Base-by-base conservation (phyloP, 1,140 invertebrate genomes). In the Sitodiplosis mosellana region DNA sequence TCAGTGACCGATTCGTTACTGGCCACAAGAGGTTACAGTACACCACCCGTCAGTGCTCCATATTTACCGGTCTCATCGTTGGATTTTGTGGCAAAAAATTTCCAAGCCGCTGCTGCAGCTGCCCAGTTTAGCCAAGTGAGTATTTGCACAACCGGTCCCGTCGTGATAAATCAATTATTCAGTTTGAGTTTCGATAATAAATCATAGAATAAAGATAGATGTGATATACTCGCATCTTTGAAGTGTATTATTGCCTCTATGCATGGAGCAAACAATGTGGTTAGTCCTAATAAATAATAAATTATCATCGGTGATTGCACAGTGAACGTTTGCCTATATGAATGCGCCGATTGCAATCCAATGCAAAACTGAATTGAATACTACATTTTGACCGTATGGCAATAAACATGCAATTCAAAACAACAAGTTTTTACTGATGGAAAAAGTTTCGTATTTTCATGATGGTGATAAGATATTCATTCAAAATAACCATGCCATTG, bases 91-190 rank as follows among this genome's bases (percentile, higher is more conserved):
- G 14, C 21, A 7, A 45, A 45, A 45, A 45, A 33, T 45, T 45
- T 45, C 15, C 43, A 45, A n/a, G 21, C 43, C 6, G 43, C 19
- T 18, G 22, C 43, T 14, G 20, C 22, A 33, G 12, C 20, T n/a
- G 36, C 36, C 5, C 27, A 27, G 27, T 45, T 45, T 33, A 45
- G 43, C 15, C 43, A 45, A 45, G 41, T 43, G 18, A 43, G 41
- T 43, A 18, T n/a, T 40, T n/a, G 14, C 14, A 3, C 17, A 12
- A 40, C 14, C 37, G 37, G 3, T 40, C 17, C 6, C 14, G 4
- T 3, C 12, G 12, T 40, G 14, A n/a, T 40, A 18, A 40, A 40
- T 40, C 37, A 4, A 18, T 18, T 15, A 40, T 40, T 15, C 17
- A 5, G 14, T 40, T 3, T 6, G 37, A 18, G 37, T 40, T 40